These are phyloP conservation scores for Lathronympha strigana DNA, from an alignment of 2,888 invertebrate species.

Conservation along the genomic window DNA sequence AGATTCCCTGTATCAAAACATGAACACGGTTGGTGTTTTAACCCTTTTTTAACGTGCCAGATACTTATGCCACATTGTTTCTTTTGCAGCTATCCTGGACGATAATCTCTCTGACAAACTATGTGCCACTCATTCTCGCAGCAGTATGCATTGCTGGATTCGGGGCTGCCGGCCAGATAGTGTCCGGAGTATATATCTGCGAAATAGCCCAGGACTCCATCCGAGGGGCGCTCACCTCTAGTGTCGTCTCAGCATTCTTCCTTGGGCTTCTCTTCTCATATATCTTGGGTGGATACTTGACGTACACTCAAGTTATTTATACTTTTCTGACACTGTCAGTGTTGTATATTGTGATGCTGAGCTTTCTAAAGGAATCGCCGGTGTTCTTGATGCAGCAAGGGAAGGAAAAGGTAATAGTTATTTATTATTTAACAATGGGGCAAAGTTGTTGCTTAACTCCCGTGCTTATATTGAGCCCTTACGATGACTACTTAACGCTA, in stretches of 20 bases:
- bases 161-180: constrained; percentile 45
- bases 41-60: too few relatives aligned
- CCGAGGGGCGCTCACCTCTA: constrained; percentile 42
- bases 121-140: constrained; percentile 39
- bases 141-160: constrained; percentile 42
- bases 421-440: too few relatives aligned
- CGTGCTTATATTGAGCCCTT: too few relatives aligned
- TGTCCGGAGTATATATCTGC: constrained; percentile 44
- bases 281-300: constrained; percentile 43
- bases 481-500: too few relatives aligned
- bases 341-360: constrained; percentile 59
- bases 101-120: constrained; percentile 39
- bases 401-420: constrained; percentile 58
- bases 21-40: too few relatives aligned
- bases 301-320: constrained; percentile 56
- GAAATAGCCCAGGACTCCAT: constrained; percentile 45
- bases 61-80: neutral
- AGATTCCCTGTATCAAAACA: too few relatives aligned
- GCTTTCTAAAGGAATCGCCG: constrained; percentile 66
- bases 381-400: constrained; percentile 64
- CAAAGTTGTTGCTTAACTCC: too few relatives aligned
- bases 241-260: constrained; percentile 43
- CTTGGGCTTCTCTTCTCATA: constrained; percentile 42
- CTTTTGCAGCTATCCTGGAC: constrained; percentile 43
- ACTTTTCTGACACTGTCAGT: constrained; percentile 59